phyloP scores from a whole-genome alignment of 2,113 vertebrate genomes.

The Madoqua kirkii region DNA sequence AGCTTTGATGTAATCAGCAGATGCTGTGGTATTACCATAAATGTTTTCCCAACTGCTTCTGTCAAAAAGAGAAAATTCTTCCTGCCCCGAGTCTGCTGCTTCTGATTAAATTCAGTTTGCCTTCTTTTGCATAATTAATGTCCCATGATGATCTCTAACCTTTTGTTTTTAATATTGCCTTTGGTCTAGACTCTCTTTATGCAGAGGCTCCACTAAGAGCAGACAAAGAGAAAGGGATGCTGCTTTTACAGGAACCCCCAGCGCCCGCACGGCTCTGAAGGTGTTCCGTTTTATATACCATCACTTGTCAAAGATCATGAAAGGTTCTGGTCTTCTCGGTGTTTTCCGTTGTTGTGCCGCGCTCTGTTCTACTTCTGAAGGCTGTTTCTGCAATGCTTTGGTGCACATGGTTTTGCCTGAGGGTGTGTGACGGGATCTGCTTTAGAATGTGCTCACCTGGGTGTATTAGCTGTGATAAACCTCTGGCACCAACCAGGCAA shows the following conservation, averaged over 20 bases:
- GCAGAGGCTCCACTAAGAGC: slow-evolving; percentile 51
- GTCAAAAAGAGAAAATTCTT: slow-evolving; percentile 71
- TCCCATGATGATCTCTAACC: slow-evolving; percentile 77
- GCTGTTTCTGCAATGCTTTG: slow-evolving; percentile 27
- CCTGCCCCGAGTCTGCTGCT: slow-evolving; percentile 69
- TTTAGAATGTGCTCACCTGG: slow-evolving; percentile 27
- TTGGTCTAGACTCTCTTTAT: slow-evolving; percentile 69
- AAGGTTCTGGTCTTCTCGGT: slow-evolving; percentile 23
- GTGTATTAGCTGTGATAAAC: slow-evolving; percentile 21
- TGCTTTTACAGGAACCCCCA: slow-evolving; percentile 2
- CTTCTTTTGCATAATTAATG: slow-evolving; percentile 82
- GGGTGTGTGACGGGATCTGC: slow-evolving; percentile 10
- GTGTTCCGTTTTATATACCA: slow-evolving; percentile 1
- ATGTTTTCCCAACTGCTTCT: slow-evolving; percentile 81
- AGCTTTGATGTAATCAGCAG: slow-evolving; percentile 84
- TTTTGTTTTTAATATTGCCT: slow-evolving; percentile 79
- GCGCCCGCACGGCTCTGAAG: slow-evolving; percentile 11
- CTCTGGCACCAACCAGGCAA: background rate
- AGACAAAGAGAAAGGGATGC: slow-evolving; percentile 63
- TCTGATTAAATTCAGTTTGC: slow-evolving; percentile 79
- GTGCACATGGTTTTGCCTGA: slow-evolving; percentile 20
- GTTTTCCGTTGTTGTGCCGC: background rate
- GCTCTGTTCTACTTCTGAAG: slow-evolving; percentile 43
- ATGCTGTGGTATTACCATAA: slow-evolving; percentile 83
- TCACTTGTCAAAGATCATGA: slow-evolving; percentile 47